Evolutionary conservation across 2,113 vertebrate species (phyloP).

Genomic region (Anolis carolinensis): DNA sequence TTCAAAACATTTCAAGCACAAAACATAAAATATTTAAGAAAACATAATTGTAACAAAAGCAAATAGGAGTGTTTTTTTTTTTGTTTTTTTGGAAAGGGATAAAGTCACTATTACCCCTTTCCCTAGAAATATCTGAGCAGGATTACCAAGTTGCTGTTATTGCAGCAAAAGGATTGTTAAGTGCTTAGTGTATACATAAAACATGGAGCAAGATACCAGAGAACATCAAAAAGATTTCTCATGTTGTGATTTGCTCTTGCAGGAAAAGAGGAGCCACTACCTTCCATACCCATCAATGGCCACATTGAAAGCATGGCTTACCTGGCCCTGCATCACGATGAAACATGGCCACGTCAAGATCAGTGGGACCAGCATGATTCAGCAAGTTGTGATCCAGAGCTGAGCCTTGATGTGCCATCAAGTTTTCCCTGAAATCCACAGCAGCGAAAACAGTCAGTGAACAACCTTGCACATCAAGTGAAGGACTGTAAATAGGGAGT

Average conservation of each 20-base stretch:
- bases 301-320: slow-evolving; percentile 45
- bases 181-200: background rate
- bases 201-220: accelerated
- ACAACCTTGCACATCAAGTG: background rate
- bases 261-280: too few relatives aligned
- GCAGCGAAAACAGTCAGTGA: background rate
- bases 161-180: background rate
- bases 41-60: background rate
- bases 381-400: slow-evolving; percentile 86
- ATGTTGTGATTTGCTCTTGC: background rate
- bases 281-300: background rate
- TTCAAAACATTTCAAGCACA: background rate
- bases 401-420: slow-evolving; percentile 84
- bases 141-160: background rate
- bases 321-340: slow-evolving; percentile 91
- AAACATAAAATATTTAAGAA: background rate
- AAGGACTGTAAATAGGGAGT: background rate
- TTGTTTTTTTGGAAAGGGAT: background rate
- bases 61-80: too few relatives aligned
- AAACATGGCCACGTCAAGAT: slow-evolving; percentile 97
- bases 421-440: slow-evolving; percentile 84
- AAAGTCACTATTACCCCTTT: background rate
- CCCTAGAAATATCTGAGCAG: accelerated
- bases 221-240: background rate
- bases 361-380: slow-evolving; percentile 89